A percentile compares a stretch with the other conserved stretches of the same genome.
phyloP scores from a whole-genome alignment of 2,888 invertebrate species.

The Chymomyza procnemis region DNA sequence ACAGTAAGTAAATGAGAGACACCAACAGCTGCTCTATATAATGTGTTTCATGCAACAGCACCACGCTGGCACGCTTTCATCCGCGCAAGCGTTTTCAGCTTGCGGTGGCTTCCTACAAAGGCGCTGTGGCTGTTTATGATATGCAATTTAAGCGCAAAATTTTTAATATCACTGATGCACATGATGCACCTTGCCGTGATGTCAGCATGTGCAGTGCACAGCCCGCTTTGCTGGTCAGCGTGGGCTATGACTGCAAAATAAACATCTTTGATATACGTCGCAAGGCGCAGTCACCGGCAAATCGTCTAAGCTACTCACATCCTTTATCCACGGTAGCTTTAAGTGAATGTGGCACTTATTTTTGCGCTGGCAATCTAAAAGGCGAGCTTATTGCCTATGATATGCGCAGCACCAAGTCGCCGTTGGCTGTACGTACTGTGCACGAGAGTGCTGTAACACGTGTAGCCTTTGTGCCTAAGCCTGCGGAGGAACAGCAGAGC shows the following conservation, averaged over 20 bases:
- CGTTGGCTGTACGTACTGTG: conserved; percentile 61
- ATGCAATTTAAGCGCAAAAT: conserved; percentile 71
- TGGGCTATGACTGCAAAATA: conserved; percentile 77
- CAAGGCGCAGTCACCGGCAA: conserved; percentile 62
- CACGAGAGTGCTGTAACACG: conserved; percentile 73
- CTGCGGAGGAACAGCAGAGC: conserved; percentile 49
- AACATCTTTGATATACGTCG: conserved; percentile 77
- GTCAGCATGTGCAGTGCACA: conserved; percentile 70
- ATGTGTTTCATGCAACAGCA: conserved; percentile 47
- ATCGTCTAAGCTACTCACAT: conserved; percentile 60
- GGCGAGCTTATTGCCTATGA: conserved; percentile 77
- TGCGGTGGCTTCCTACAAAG: conserved; percentile 74
- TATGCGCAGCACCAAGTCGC: conserved; percentile 71
- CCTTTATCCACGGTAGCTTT: conserved; percentile 75
- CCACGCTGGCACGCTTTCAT: conserved; percentile 76
- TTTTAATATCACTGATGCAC: conserved; percentile 69
- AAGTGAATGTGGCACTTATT: conserved; percentile 76
- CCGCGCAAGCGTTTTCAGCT: conserved; percentile 75
- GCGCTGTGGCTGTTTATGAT: conserved; percentile 75
- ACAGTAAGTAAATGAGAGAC: conserved; percentile 51
- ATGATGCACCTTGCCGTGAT: conserved; percentile 76
- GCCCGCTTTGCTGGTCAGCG: conserved; percentile 74
- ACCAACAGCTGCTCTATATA: neutral
- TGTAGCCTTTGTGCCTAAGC: conserved; percentile 72
- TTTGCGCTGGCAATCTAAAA: conserved; percentile 77